Conservation (phyloP, 2,888 invertebrate genomes). For the Lasioglossum leucozonium region DNA sequence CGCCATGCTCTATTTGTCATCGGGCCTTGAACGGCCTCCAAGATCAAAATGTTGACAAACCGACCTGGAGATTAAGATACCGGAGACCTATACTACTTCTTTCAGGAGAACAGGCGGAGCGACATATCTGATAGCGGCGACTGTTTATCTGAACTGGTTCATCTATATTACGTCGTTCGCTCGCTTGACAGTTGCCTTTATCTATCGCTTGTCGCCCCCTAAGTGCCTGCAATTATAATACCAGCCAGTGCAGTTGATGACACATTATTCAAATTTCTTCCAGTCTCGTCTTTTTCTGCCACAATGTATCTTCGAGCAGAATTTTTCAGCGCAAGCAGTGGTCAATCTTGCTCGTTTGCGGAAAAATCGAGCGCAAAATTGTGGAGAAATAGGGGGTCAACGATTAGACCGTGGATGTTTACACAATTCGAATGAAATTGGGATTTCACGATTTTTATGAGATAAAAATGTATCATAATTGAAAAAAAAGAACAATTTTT, state of each 20-base stretch:
- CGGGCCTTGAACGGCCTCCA: conserved; percentile 6
- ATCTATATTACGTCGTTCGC: conserved; percentile 58
- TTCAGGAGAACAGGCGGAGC: conserved; percentile 27
- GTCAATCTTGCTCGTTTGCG: no score
- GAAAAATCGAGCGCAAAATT: no score
- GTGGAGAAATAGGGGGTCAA: no score
- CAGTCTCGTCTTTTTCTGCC: background rate
- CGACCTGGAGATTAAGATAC: conserved; percentile 48
- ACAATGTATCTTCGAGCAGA: background rate
- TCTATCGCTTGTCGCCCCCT: conserved; percentile 33
- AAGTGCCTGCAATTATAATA: conserved; percentile 13
- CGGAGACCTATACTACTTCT: conserved; percentile 45
- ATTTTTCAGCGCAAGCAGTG: background rate
- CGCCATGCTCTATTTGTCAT: conserved; percentile 3
- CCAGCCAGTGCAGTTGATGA: background rate
- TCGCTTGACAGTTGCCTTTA: conserved; percentile 37
- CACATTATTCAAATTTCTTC: conserved; percentile 23
- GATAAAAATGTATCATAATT: no score
- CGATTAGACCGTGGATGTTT: no score
- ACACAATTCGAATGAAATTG: no score
- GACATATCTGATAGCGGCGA: conserved; percentile 47
- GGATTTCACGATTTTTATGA: no score
- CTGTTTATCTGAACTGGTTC: conserved; percentile 57
- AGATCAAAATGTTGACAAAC: conserved; percentile 47
- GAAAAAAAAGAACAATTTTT: no score